These are phyloP conservation scores for Pionites leucogaster DNA, from an alignment of 2,113 vertebrate species.

Conservation along the genomic window DNA sequence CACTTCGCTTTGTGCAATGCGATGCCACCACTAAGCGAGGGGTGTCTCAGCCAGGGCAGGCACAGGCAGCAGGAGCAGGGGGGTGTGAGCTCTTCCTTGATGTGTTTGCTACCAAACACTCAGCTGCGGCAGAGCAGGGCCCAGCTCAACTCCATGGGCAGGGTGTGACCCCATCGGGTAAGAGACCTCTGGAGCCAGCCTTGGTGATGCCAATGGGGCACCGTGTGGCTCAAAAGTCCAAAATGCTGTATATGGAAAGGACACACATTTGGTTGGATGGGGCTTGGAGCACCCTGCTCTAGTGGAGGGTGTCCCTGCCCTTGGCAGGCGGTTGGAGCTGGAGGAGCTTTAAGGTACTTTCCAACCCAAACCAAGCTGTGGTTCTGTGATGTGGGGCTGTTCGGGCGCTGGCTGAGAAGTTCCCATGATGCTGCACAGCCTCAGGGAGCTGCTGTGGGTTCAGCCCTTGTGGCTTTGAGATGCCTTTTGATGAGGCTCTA, in stretches of 20 bases:
- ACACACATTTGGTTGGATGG: fast-evolving
- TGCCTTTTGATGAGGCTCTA: neutral
- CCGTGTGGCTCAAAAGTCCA: neutral
- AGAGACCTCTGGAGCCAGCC: neutral
- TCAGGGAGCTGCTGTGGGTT: neutral
- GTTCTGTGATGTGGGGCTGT: neutral
- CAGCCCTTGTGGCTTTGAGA: neutral
- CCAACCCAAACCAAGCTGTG: neutral
- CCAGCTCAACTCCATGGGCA: neutral
- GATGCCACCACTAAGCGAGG: fast-evolving
- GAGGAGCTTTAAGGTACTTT: neutral
- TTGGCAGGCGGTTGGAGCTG: neutral
- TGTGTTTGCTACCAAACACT: neutral
- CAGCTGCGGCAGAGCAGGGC: neutral
- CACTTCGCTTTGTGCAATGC: neutral
- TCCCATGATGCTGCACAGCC: fast-evolving
- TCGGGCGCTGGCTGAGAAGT: neutral
- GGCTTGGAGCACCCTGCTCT: fast-evolving
- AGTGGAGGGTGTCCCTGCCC: neutral
- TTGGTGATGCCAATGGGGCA: fast-evolving
- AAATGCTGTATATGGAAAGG: neutral
- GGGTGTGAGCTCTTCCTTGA: fast-evolving
- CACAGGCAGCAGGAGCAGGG: neutral
- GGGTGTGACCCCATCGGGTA: fast-evolving
- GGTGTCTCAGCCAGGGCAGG: neutral